Percentiles rank a stretch among this genome's conserved stretches.
Evolutionary conservation across 2,113 vertebrate species (phyloP).

Genomic region (Cebus imitator): DNA sequence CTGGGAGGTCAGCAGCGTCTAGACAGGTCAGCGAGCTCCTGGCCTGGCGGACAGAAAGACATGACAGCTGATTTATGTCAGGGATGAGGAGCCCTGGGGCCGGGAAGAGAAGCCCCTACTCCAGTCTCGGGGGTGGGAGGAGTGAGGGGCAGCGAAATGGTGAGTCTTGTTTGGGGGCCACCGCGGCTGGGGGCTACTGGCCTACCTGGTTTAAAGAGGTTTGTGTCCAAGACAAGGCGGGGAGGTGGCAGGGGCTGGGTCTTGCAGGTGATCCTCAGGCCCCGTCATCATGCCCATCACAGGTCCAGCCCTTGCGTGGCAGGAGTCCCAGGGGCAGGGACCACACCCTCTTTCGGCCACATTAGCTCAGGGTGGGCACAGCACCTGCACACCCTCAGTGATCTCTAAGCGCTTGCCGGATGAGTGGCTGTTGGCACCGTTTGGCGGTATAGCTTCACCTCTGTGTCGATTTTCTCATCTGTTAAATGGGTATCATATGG

Average conservation of each 20-base stretch:
- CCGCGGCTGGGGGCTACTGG: not conserved
- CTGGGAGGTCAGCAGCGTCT: not conserved
- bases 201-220: fast-evolving
- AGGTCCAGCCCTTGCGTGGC: not conserved
- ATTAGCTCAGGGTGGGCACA: not conserved
- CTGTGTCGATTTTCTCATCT: not conserved
- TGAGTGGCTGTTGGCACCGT: not conserved
- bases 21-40: not conserved
- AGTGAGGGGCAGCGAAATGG: fast-evolving
- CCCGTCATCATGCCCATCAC: not conserved
- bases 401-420: not conserved
- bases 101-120: not conserved
- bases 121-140: not conserved
- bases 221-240: not conserved
- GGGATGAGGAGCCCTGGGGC: not conserved
- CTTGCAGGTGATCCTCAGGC: not conserved
- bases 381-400: not conserved
- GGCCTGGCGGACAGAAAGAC: not conserved
- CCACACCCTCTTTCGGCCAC: not conserved
- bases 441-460: fast-evolving
- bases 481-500: not conserved
- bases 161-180: fast-evolving
- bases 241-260: not conserved
- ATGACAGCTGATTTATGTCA: not conserved
- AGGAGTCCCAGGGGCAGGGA: not conserved